Percentiles rank a stretch among this genome's conserved stretches.
Evolutionary conservation across 2,797 vertebrate species (phyloP).

Genomic region (Ibycter americanus): DNA sequence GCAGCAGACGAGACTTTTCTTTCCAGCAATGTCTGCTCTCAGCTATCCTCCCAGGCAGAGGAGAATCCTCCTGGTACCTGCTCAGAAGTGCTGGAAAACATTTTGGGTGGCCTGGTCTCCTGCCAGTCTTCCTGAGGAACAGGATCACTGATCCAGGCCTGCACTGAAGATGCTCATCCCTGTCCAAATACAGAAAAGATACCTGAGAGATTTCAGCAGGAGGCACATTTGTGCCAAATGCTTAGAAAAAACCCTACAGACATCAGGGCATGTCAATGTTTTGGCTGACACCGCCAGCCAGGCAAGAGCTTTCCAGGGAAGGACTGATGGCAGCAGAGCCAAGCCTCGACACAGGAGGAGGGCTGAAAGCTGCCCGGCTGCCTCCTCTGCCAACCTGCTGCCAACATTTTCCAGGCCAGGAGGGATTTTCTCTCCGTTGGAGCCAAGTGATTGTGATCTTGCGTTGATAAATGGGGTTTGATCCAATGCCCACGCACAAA

Average conservation of each 20-base stretch:
- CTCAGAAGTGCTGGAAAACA: not conserved
- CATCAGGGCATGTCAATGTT: not conserved
- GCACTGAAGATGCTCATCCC: not conserved
- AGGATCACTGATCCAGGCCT: fast-evolving
- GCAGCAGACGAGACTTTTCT: not conserved
- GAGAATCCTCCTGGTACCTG: not conserved
- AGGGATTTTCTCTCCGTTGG: not conserved
- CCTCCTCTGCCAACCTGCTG: not conserved
- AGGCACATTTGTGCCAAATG: not conserved
- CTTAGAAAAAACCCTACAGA: not conserved
- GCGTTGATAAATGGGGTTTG: not conserved
- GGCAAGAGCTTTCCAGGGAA: not conserved
- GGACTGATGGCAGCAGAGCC: not conserved
- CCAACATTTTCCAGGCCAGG: not conserved
- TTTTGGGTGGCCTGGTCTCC: not conserved
- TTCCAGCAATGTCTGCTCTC: not conserved
- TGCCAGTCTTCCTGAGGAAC: not conserved
- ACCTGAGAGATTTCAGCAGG: fast-evolving
- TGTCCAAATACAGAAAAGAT: not conserved
- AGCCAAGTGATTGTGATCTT: not conserved
- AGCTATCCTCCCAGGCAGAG: not conserved
- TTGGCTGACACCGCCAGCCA: not conserved
- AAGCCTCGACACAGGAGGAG: not conserved
- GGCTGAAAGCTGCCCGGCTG: not conserved
- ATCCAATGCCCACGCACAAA: not conserved